These are phyloP conservation scores for Mustela erminea DNA, from an alignment of 2,797 vertebrate species.

Conservation along the genomic window DNA sequence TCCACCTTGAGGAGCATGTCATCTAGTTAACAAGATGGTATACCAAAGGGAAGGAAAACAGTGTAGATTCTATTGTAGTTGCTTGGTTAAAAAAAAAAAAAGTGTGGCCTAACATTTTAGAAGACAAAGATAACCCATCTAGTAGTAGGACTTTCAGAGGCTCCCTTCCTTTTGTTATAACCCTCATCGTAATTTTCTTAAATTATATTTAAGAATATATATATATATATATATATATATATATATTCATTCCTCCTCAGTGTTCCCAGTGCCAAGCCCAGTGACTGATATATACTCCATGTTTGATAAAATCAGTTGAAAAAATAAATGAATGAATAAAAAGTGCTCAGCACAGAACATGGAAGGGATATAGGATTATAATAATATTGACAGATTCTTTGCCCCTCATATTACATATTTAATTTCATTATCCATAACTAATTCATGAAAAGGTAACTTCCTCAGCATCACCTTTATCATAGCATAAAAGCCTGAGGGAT, in stretches of 20 bases:
- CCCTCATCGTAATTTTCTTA: not conserved
- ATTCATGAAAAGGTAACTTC: not conserved
- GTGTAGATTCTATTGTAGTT: not conserved
- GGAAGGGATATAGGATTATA: not conserved
- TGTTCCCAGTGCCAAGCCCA: not conserved
- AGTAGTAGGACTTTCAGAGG: not conserved
- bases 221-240: too few species aligned
- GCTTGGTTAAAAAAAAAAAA: not conserved
- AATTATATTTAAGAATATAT: not conserved
- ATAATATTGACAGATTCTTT: not conserved
- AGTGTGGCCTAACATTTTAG: not conserved
- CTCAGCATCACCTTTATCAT: not conserved
- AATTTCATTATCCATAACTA: constrained; percentile 7
- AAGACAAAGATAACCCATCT: not conserved
- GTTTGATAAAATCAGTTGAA: not conserved
- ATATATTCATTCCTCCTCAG: not conserved
- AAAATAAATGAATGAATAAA: not conserved
- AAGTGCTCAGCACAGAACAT: not conserved
- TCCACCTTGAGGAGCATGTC: not conserved
- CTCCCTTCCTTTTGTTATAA: not conserved
- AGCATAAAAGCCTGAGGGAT: not conserved
- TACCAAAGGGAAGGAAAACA: not conserved
- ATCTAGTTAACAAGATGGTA: not conserved
- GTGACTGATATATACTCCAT: not conserved
- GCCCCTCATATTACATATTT: not conserved